Percentiles rank a stretch among this genome's conserved stretches.
phyloP scores from a whole-genome alignment of 1,140 invertebrate genomes.

The Araneus ventricosus region DNA sequence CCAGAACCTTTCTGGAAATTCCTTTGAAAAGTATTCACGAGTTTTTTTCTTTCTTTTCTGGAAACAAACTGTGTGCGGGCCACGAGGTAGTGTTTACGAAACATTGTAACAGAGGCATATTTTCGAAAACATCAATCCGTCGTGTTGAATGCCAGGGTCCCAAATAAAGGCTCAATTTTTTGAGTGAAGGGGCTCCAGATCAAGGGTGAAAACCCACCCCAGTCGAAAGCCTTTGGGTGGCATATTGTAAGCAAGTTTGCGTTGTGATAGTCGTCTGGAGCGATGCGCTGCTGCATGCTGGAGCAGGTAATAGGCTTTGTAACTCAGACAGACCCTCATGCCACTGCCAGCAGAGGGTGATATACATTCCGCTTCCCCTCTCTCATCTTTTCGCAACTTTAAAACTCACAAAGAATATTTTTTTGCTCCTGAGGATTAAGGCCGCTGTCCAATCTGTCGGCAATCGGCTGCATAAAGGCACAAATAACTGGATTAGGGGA shows the following conservation, averaged over 20 bases:
- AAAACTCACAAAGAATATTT: constrained; percentile 73
- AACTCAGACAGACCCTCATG: constrained; percentile 62
- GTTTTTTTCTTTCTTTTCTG: background rate
- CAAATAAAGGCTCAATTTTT: constrained; percentile 10
- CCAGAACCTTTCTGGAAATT: background rate
- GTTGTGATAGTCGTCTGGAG: constrained; percentile 46
- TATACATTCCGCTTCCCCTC: constrained; percentile 37
- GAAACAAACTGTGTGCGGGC: background rate
- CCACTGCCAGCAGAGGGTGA: constrained; percentile 52
- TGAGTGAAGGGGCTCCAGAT: constrained; percentile 15
- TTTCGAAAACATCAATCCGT: background rate
- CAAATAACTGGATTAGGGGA: constrained; percentile 76
- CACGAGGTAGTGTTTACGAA: constrained; percentile 14
- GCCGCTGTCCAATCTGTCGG: constrained; percentile 73
- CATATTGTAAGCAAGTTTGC: constrained; percentile 49
- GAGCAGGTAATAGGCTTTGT: constrained; percentile 65
- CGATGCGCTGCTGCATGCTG: constrained; percentile 52
- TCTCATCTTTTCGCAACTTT: constrained; percentile 71
- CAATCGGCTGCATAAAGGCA: constrained; percentile 74
- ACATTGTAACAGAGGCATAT: background rate
- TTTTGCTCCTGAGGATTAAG: constrained; percentile 70
- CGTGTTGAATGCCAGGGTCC: background rate
- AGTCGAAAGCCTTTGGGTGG: constrained; percentile 65
- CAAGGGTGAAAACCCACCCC: constrained; percentile 69
- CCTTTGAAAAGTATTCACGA: background rate